Evolutionary conservation across 2,888 invertebrate genomes (phyloP), one percentile per base, ranked within the genome.

Genomic region (Acanthosoma haemorrhoidale): DNA sequence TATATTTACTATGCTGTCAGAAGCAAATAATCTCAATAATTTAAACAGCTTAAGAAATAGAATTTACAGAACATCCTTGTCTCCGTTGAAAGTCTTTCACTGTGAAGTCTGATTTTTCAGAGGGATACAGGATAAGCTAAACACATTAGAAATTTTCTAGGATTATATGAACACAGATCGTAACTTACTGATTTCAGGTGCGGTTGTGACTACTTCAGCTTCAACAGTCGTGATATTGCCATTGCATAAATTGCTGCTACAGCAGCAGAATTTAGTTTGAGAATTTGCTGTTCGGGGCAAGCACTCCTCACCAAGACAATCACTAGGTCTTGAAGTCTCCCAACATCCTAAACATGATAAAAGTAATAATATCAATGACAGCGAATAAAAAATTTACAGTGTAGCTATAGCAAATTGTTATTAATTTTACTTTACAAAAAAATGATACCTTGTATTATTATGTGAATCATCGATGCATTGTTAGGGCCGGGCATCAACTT

Each of bases 251-350:
- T 88, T 84, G 2, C 87, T 88, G 4, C 85, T 85, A 78, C 94
- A 95, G 79, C 94, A 95, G 77, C 96, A 93, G 81, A 88, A 94
- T 80, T 85, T 89, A 71, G 86, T 87, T 75, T 81, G 84, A 15
- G 86, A 86, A 72, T 84, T 80, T 76, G 84, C 83, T 77, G 83
- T 83, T 8, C 74, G 75, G 2, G 68, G 60, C 77, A 88, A 80
- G 76, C 89, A 89, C 73, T 84, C 79, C 32, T 74, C 70, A 18
- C 76, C 74, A 73, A 79, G 79, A 75, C 83, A 83, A 67, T 80
- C 80, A 68, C 78, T 77, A 70, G 79, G 79, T 21, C 80, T 80
- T 11, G 82, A 81, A 59, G 79, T 79, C 72, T 80, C 81, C 83
- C 83, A 83, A 75, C 83, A 83, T 67, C 83, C 83, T 83, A 41